Evolutionary conservation across 2,797 vertebrate genomes (phyloP).

Genomic region (Heliangelus exortis): DNA sequence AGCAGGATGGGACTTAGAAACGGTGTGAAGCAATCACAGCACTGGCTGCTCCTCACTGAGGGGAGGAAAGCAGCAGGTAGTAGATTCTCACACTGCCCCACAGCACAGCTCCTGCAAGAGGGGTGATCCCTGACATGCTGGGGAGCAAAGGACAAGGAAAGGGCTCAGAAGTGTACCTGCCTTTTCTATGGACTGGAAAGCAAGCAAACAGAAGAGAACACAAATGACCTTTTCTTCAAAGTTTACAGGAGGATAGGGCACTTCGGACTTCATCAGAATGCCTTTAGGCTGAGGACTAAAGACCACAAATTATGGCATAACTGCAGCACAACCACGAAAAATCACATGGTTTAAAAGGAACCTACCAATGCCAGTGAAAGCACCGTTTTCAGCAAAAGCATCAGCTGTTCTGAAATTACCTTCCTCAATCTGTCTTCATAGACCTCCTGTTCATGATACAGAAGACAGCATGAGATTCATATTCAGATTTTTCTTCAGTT

Average conservation of each 20-base stretch:
- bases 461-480: not conserved
- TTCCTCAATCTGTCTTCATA: not conserved
- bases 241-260: not conserved
- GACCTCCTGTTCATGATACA: not conserved
- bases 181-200: not conserved
- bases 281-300: not conserved
- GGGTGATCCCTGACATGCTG: not conserved
- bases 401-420: not conserved
- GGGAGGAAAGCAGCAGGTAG: not conserved
- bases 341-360: not conserved
- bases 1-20: not conserved
- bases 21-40: fast-evolving
- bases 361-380: not conserved
- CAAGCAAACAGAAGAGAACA: not conserved
- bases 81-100: not conserved
- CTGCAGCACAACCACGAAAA: not conserved
- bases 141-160: not conserved
- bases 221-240: not conserved
- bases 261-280: not conserved
- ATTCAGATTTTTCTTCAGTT: not conserved
- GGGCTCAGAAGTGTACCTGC: not conserved
- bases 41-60: not conserved
- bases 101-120: not conserved
- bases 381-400: not conserved
- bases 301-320: not conserved